Conservation (phyloP, 2,113 vertebrate species). For the Oncorhynchus clarkii region DNA sequence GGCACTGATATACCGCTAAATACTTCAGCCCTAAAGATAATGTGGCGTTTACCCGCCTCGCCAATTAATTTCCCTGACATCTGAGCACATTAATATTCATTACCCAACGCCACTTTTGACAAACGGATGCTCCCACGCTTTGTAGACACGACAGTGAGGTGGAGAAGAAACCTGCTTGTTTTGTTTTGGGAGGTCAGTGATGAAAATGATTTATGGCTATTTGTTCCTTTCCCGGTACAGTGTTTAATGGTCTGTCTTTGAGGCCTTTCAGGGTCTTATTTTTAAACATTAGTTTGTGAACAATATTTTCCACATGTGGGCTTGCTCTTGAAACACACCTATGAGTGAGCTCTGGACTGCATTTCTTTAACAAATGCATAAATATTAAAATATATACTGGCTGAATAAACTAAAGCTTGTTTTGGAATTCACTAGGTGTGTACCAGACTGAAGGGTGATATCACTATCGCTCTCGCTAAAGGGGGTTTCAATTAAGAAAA, state of each 20-base stretch:
- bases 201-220: conserved; percentile 43
- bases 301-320: background rate
- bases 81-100: conserved; percentile 86
- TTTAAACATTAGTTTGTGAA: background rate
- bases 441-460: no score
- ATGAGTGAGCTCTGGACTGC: background rate
- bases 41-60: conserved; percentile 73
- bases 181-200: conserved; percentile 7
- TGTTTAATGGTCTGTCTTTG: conserved; percentile 24
- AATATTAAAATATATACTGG: no score
- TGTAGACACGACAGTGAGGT: conserved; percentile 37
- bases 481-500: no score
- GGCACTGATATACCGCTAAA: conserved; percentile 73
- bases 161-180: conserved; percentile 17
- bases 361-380: no score
- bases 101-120: conserved; percentile 75
- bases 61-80: conserved; percentile 81
- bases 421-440: no score
- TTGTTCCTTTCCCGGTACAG: conserved; percentile 17
- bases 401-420: no score
- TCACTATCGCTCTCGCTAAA: no score
- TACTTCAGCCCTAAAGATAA: conserved; percentile 72
- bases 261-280: conserved; percentile 11
- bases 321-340: background rate
- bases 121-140: conserved; percentile 53